These are phyloP conservation scores for Anthopleura xanthogrammica DNA, from an alignment of 92 coral and sea anemone species.

Conservation along the genomic window DNA sequence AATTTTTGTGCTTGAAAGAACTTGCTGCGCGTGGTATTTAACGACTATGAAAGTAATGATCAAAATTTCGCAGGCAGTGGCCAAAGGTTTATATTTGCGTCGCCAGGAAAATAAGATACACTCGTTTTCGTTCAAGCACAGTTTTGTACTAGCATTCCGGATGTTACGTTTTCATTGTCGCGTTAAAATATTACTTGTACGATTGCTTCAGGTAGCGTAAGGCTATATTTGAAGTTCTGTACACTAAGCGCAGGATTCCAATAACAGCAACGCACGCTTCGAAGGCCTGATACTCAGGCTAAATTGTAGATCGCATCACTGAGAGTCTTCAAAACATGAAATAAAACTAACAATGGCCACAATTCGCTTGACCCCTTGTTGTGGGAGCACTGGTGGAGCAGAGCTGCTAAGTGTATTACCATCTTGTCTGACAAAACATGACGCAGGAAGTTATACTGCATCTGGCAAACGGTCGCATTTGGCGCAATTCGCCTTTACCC, in stretches of 20 bases:
- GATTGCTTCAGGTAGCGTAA: background rate
- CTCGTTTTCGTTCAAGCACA: background rate
- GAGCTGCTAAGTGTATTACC: conserved; percentile 14
- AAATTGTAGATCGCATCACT: background rate
- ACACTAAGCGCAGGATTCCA: background rate
- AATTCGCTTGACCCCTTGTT: background rate
- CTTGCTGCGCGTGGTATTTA: background rate
- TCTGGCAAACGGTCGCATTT: background rate
- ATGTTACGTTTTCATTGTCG: background rate
- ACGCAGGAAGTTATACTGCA: background rate
- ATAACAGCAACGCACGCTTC: background rate
- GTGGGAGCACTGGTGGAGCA: background rate
- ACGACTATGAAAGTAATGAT: background rate
- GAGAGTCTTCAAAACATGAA: background rate
- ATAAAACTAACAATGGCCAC: background rate
- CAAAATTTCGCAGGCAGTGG: background rate
- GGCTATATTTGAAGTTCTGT: background rate
- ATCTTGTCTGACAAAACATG: conserved; percentile 11
- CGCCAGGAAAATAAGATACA: background rate
- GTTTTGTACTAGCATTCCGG: background rate
- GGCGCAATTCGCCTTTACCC: background rate
- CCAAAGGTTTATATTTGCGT: background rate
- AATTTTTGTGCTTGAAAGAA: background rate
- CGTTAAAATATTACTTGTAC: background rate
- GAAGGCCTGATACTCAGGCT: too few relatives aligned